Conservation (phyloP, 2,797 vertebrate species). For the Myripristis murdjan region DNA sequence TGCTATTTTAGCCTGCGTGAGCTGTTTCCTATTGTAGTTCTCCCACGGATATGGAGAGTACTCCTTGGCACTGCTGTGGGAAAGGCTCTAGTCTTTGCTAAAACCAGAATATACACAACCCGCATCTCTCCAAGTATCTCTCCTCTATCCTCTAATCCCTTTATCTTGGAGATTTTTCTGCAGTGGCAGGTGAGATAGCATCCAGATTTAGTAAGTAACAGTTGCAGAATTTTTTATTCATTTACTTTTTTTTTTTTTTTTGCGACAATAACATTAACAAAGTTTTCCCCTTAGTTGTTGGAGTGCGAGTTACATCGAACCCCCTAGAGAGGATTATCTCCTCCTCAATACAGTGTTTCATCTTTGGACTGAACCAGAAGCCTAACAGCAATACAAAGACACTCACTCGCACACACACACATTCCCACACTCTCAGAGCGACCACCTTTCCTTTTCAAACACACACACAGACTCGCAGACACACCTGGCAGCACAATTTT, state of each 20-base stretch:
- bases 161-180: slow-evolving; percentile 51
- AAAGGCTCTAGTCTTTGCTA: slow-evolving; percentile 34
- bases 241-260: slow-evolving; percentile 4
- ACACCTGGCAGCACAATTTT: slow-evolving; percentile 43
- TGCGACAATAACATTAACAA: slow-evolving; percentile 58
- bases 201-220: slow-evolving; percentile 45
- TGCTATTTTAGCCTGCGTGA: slow-evolving; percentile 10
- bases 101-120: slow-evolving; percentile 51
- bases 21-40: slow-evolving; percentile 12
- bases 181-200: slow-evolving; percentile 61
- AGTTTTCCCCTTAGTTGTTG: slow-evolving; percentile 46
- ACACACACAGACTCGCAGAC: slow-evolving; percentile 19
- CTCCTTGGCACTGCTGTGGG: not conserved
- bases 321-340: slow-evolving; percentile 60
- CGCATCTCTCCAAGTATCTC: slow-evolving; percentile 56
- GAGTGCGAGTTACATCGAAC: slow-evolving; percentile 34
- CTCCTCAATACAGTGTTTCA: slow-evolving; percentile 52
- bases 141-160: slow-evolving; percentile 57
- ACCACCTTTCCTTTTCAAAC: slow-evolving; percentile 2
- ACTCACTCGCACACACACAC: slow-evolving; percentile 15
- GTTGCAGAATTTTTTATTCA: slow-evolving; percentile 6
- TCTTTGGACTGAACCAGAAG: slow-evolving; percentile 52
- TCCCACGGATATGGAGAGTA: slow-evolving; percentile 6
- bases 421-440: not conserved
- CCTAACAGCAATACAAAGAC: slow-evolving; percentile 16